phyloP scores from a whole-genome alignment of 92 coral and sea anemone species.

The Siderastrea siderea region DNA sequence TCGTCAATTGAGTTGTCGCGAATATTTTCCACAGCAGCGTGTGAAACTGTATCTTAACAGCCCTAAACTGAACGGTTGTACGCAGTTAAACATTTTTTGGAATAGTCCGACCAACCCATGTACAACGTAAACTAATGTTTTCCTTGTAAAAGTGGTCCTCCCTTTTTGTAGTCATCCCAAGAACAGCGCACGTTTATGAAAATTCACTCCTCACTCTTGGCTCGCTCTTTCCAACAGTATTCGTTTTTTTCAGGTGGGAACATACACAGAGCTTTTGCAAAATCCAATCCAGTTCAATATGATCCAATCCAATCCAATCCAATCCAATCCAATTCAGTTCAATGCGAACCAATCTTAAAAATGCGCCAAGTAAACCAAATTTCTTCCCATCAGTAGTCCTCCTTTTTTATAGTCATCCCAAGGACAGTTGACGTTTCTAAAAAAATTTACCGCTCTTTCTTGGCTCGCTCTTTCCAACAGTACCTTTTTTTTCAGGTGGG shows the following conservation, averaged over 20 bases:
- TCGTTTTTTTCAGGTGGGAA: slow-evolving; percentile 76
- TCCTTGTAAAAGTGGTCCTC: no score
- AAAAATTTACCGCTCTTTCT: neutral
- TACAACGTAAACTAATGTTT: neutral
- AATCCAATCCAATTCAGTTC: no score
- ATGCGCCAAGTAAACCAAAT: neutral
- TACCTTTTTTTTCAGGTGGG: slow-evolving; percentile 72
- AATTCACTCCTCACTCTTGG: neutral
- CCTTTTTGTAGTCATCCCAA: neutral
- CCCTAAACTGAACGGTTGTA: no score
- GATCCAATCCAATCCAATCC: no score
- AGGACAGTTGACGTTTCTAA: neutral
- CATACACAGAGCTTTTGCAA: slow-evolving; percentile 85
- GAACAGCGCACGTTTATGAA: neutral
- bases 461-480: neutral
- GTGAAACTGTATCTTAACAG: no score
- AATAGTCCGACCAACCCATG: no score
- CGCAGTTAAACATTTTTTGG: no score
- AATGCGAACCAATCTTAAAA: no score
- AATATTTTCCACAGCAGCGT: no score
- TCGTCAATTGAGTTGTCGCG: no score
- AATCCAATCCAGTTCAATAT: slow-evolving; percentile 14
- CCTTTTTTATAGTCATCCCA: neutral
- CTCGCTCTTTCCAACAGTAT: neutral
- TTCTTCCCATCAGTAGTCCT: neutral